Evolutionary conservation across 2,797 vertebrate genomes (phyloP), one percentile per base, ranked within the genome.

Genomic region (Taenioides sp.): DNA sequence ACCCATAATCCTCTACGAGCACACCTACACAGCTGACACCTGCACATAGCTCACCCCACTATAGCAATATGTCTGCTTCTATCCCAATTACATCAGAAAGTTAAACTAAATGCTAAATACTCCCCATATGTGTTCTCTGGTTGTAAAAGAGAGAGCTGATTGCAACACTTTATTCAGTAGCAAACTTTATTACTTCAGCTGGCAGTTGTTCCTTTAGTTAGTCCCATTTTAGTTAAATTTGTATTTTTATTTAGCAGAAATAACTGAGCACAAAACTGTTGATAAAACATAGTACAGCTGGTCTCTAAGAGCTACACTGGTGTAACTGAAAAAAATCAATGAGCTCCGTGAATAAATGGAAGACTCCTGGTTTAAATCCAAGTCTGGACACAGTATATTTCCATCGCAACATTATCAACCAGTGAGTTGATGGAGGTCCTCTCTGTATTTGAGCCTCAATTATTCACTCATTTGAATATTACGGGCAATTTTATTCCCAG

Each of bases 1-100:
- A 72, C 76, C 74, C 79, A 71, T 89, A 92, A 90, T 92, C 91
- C 91, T 81, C 20, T 75, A 34, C 80, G 71, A 71, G 80, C 80
- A 88, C 92, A 94, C 92, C 92, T 93, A 88, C n/a, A 90, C 93
- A 94, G 92, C 93, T 94, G 93, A 88, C 91, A 94, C 92, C 93
- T 93, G 92, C 85, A 76, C 76, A 23, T 69, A 17, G 65, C 60
- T 80, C 75, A 69, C 61, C 65, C 34, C 49, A 66, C 70, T 73
- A 49, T 69, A 64, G 57, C 71, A 74, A 63, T 69, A 77, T 67
- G 67, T 70, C 78, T n/a, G 20, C 75, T 50, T 74, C 58, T 59
- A 81, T 77, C 69, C 55, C 37, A 61, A 74, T 47, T 47, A 17
- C 43, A 47, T 47, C 43, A 47, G 43, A 47, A 14, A 16, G 43